Evolutionary conservation across 1,140 invertebrate genomes (phyloP), one percentile per base, ranked within the genome.

Genomic region (Portunus trituberculatus): DNA sequence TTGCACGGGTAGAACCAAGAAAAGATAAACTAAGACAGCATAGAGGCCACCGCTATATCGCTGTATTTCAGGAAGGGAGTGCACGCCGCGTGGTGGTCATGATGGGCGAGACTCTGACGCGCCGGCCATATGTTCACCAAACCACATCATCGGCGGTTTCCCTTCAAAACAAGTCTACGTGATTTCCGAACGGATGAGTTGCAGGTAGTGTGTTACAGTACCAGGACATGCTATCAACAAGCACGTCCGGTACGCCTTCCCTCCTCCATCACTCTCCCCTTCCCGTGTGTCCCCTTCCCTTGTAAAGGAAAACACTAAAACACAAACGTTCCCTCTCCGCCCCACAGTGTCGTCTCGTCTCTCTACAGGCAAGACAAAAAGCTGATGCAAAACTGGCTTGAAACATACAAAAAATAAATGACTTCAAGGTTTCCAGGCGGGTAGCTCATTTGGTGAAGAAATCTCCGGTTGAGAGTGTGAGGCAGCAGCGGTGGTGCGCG

Each of bases 91-190:
- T 59, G 52, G 52, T 59, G 52, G 52, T 59, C 52, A 59, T 12
- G 52, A 0, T 59, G 8, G 52, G 52, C 52, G 10, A 10, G 52
- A 20, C 52, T 12, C 10, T 59, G 52, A 59, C 52, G 52, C 67
- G 67, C 67, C n/a, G 25, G 67, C 67, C 67, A 76, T 76, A 76
- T 76, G 67, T 76, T 76, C 67, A 7, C 67, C 12, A 76, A n/a
- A 76, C 67, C 67, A 8, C 67, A 76, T 76, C 67, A n/a, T 76
- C 67, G 67, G 67, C 20, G 67, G n/a, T n/a, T 76, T 76, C 67
- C 67, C 67, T 76, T 76, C 67, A 76, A 25, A n/a, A n/a, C 67
- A 76, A 76, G 67, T 76, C 67, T 76, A n/a, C 67, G 67, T 76
- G 67, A 7, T 76, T 59, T 20, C 52, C 10, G 20, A 20, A 20